Percentiles rank a stretch among this genome's conserved stretches.
Evolutionary conservation across 2,888 invertebrate genomes (phyloP).

Genomic region (Drosophila emarginata): DNA sequence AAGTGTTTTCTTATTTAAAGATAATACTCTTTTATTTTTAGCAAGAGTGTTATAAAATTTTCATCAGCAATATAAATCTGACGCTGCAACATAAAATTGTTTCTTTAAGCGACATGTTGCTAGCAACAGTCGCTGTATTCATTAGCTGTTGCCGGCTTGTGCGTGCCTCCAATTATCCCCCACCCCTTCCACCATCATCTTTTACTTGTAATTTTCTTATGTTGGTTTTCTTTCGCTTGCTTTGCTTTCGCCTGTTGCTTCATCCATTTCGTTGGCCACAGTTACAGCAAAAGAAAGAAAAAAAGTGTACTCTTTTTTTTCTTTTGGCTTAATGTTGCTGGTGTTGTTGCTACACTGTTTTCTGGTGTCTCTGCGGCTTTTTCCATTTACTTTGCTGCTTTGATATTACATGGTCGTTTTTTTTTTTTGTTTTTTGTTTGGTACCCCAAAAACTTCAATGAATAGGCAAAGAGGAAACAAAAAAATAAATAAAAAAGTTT

Average conservation of each 20-base stretch:
- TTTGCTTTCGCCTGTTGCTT: constrained; percentile 53
- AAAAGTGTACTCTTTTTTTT: constrained; percentile 21
- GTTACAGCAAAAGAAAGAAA: constrained; percentile 20
- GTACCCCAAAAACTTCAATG: constrained; percentile 26
- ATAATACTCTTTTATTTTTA: too few species aligned
- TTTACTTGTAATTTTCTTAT: constrained; percentile 14
- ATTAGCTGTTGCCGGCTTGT: constrained; percentile 9
- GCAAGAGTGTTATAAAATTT: constrained; percentile 1
- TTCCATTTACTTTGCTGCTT: constrained; percentile 38
- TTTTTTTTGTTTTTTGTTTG: constrained; percentile 7
- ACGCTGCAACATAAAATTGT: neutral
- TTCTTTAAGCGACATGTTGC: neutral
- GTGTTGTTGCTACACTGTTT: constrained; percentile 1
- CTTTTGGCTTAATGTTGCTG: constrained; percentile 14
- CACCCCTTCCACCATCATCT: neutral
- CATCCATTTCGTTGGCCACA: constrained; percentile 29
- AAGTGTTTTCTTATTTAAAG: too few species aligned
- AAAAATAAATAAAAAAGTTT: constrained; percentile 35
- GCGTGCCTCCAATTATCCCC: neutral
- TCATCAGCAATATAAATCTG: neutral
- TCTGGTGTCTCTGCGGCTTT: constrained; percentile 38
- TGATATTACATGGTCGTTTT: constrained; percentile 51
- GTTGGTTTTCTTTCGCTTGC: constrained; percentile 24
- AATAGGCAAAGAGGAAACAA: constrained; percentile 8
- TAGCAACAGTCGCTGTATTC: neutral